Conservation (phyloP, 2,797 vertebrate genomes). For the Allobates femoralis region DNA sequence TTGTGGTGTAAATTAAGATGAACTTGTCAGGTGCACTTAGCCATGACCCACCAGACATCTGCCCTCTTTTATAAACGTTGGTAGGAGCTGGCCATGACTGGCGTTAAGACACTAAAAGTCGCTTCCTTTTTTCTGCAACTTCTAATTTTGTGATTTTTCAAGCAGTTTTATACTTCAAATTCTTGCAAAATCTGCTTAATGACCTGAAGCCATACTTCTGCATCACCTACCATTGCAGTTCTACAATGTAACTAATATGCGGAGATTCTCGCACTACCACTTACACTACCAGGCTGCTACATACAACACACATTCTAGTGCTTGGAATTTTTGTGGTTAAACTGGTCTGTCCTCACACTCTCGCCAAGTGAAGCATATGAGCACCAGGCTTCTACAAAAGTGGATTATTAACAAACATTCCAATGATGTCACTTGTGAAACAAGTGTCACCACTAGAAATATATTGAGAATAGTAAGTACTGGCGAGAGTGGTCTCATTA, state of each 20-base stretch:
- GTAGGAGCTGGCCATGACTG: too few species aligned
- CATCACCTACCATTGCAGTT: background rate
- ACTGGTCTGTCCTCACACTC: constrained; percentile 4
- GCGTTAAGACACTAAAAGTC: too few species aligned
- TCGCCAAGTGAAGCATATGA: background rate
- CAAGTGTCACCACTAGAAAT: constrained; percentile 1
- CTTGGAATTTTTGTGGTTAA: background rate
- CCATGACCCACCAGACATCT: too few species aligned
- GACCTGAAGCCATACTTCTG: too few species aligned
- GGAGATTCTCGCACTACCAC: background rate
- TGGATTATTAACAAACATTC: constrained; percentile 11
- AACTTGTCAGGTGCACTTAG: too few species aligned
- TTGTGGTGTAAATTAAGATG: too few species aligned
- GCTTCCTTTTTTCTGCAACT: too few species aligned
- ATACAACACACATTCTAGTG: background rate
- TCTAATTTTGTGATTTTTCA: too few species aligned
- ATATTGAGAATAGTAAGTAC: background rate
- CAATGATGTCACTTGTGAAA: constrained; percentile 5
- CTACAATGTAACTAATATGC: background rate
- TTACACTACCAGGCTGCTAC: background rate
- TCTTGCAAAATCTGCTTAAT: too few species aligned
- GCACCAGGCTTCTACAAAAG: background rate
- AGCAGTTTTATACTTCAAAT: too few species aligned
- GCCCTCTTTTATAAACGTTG: too few species aligned
- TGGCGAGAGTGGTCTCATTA: background rate